Percentiles rank a stretch among this genome's conserved stretches.
Conservation (phyloP, 2,888 invertebrate genomes). For the Trypoxylon attenuatum region DNA sequence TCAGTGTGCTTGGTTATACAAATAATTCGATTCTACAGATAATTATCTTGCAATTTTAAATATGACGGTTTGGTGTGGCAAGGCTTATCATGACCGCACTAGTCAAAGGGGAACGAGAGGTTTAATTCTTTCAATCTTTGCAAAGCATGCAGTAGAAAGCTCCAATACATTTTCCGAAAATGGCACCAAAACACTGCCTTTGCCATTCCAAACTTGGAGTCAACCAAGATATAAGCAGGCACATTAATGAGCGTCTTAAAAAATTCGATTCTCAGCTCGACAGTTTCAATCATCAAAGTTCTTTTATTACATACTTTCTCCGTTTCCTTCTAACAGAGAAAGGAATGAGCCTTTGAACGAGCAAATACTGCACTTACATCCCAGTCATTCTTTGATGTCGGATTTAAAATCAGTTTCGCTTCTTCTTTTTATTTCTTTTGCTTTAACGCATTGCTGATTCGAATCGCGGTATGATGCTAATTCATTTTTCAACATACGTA, state of each 20-base stretch:
- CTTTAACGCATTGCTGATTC: no score
- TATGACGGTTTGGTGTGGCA: constrained; percentile 76
- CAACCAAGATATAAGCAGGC: constrained; percentile 78
- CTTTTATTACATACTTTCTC: no score
- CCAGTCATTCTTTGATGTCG: constrained; percentile 17
- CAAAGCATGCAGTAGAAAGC: constrained; percentile 44
- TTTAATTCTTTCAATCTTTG: constrained; percentile 14
- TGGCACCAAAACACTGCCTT: constrained; percentile 82
- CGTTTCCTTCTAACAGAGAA: constrained; percentile 7
- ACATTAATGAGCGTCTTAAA: constrained; percentile 68
- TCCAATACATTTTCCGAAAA: constrained; percentile 57
- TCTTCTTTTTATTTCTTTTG: neutral
- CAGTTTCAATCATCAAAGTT: constrained; percentile 8
- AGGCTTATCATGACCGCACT: constrained; percentile 75
- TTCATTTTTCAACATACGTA: no score
- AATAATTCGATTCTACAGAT: constrained; percentile 16
- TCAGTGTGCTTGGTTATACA: constrained; percentile 76
- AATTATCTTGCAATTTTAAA: constrained; percentile 38
- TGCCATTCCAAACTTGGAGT: constrained; percentile 85
- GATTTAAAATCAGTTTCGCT: no score
- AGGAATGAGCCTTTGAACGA: constrained; percentile 69
- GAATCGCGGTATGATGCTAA: no score
- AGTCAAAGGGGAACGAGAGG: constrained; percentile 40
- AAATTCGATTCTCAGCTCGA: constrained; percentile 17
- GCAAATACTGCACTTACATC: constrained; percentile 42